phyloP scores from a whole-genome alignment of 1,140 invertebrate species.

The Maconellicoccus hirsutus region DNA sequence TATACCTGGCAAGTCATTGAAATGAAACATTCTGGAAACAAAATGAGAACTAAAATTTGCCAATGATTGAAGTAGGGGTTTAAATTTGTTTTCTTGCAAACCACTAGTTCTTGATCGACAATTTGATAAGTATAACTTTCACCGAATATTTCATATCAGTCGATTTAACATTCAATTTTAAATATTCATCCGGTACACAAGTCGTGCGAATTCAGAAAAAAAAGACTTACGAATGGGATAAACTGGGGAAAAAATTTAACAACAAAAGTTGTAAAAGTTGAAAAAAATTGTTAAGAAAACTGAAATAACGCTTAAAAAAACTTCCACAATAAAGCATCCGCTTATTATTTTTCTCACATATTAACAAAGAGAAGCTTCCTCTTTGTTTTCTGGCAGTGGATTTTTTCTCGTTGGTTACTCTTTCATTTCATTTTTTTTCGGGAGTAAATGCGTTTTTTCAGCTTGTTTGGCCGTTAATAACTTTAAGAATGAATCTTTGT shows the following conservation, averaged over 20 bases:
- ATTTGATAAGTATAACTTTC: no score
- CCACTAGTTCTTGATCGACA: no score
- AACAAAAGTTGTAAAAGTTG: not conserved
- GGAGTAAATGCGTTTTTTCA: not conserved
- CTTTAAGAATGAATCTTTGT: not conserved
- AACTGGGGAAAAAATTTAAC: not conserved
- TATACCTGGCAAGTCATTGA: no score
- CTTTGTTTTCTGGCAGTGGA: not conserved
- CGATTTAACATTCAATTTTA: no score
- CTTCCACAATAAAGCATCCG: slow-evolving; percentile 2
- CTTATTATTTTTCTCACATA: slow-evolving; percentile 9
- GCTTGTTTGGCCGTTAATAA: slow-evolving; percentile 3
- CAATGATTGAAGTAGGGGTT: no score
- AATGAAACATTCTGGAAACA: no score
- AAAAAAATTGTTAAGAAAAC: not conserved
- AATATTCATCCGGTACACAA: no score
- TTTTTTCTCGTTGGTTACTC: not conserved
- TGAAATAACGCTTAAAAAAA: not conserved
- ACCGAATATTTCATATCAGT: no score
- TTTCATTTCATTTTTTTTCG: not conserved
- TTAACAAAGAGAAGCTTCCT: slow-evolving; percentile 8
- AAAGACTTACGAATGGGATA: no score
- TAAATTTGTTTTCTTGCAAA: no score
- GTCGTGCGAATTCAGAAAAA: no score
- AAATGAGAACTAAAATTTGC: no score